A percentile compares a stretch with the other conserved stretches of the same genome.
These are phyloP conservation scores for Molossus alvarezi DNA, from an alignment of 2,797 vertebrate genomes.

Conservation along the genomic window DNA sequence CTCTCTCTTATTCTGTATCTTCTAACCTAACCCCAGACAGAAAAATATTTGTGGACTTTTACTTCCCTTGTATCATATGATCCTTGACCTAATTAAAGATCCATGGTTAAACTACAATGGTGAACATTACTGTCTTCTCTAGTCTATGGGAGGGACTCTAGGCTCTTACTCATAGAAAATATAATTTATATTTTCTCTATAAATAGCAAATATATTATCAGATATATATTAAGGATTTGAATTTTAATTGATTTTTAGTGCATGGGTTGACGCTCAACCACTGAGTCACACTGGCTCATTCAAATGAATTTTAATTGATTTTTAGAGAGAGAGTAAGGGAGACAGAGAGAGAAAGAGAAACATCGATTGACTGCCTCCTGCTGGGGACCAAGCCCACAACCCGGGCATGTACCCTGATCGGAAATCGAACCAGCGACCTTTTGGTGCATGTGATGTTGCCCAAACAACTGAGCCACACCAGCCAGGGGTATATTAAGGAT, in stretches of 20 bases:
- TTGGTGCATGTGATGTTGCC: neutral
- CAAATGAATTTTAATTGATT: neutral
- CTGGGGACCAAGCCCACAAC: neutral
- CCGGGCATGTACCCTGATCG: neutral
- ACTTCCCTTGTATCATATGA: neutral
- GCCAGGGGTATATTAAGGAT: neutral
- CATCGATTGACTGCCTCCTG: neutral
- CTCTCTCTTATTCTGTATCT: neutral
- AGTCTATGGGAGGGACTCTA: neutral
- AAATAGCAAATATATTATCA: conserved; percentile 47
- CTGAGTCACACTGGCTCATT: too few relatives aligned
- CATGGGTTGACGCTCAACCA: too few relatives aligned
- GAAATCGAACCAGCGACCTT: neutral
- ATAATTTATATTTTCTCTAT: neutral
- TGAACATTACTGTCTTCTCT: conserved; percentile 9
- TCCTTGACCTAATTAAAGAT: neutral
- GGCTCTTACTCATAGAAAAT: conserved; percentile 10
- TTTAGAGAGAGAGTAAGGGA: neutral
- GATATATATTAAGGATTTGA: neutral
- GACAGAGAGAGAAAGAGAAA: neutral
- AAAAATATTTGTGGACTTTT: neutral
- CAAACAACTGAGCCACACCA: neutral
- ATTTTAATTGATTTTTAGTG: neutral
- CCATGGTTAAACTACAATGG: neutral
- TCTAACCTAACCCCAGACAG: neutral